Conservation (phyloP, 2,797 vertebrate genomes). For the Selene dorsalis region DNA sequence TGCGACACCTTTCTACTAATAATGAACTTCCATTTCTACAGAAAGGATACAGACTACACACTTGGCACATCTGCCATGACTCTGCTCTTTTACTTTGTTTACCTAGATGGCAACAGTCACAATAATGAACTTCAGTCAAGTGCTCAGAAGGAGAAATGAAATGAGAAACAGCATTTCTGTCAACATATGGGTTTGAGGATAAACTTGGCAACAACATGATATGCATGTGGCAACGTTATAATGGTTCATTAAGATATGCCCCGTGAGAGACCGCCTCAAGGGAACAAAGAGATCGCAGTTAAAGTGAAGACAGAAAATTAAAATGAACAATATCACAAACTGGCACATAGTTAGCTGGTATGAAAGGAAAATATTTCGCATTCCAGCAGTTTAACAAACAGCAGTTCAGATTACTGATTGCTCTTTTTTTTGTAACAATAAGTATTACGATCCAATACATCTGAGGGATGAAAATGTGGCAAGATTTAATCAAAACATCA, state of each 20-base stretch:
- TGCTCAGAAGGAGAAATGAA: background rate
- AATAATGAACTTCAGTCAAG: background rate
- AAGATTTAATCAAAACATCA: background rate
- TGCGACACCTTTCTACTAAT: too few species aligned
- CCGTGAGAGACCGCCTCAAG: conserved; percentile 23
- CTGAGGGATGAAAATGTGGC: background rate
- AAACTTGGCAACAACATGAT: background rate
- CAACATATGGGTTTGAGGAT: conserved; percentile 8
- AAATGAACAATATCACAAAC: conserved; percentile 29
- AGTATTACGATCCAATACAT: background rate
- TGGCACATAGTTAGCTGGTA: conserved; percentile 4
- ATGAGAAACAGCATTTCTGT: background rate
- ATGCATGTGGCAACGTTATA: conserved; percentile 27
- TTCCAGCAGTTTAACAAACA: conserved; percentile 10
- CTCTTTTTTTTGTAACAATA: background rate
- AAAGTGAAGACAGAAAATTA: conserved; percentile 16
- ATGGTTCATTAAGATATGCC: conserved; percentile 32
- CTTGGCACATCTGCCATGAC: background rate
- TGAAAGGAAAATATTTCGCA: conserved; percentile 1
- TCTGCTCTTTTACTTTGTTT: background rate
- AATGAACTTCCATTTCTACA: background rate
- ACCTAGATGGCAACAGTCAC: background rate
- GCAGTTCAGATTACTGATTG: conserved; percentile 14
- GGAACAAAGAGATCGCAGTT: conserved; percentile 27
- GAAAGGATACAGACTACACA: background rate